These are phyloP conservation scores for Xestia ashworthii DNA, from an alignment of 2,888 invertebrate species.

Conservation along the genomic window DNA sequence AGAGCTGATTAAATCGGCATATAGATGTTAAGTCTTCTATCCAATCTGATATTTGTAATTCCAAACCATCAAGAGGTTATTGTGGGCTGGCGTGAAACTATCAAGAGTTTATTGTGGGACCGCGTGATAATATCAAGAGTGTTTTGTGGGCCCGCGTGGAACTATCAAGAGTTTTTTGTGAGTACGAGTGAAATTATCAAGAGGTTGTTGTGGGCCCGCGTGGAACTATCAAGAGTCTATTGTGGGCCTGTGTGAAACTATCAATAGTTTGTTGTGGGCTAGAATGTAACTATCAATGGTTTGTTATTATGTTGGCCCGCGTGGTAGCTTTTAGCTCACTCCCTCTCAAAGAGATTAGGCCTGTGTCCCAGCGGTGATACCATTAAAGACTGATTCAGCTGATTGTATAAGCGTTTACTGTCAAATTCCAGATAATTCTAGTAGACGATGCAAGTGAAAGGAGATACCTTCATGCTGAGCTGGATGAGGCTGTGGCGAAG, in stretches of 20 bases:
- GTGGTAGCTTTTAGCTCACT: neutral
- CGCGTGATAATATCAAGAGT: neutral
- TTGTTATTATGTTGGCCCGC: neutral
- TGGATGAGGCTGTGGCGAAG: slow-evolving; percentile 81
- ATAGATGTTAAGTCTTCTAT: too few species aligned
- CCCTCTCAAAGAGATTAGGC: neutral
- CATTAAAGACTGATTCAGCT: neutral
- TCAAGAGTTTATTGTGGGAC: neutral
- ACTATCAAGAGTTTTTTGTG: neutral
- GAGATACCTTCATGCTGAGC: slow-evolving; percentile 82
- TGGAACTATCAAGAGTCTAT: neutral
- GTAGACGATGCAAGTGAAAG: slow-evolving; percentile 88
- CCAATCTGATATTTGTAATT: too few species aligned
- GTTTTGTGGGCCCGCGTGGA: too few species aligned
- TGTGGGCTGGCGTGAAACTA: too few species aligned
- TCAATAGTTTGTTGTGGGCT: neutral
- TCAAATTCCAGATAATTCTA: slow-evolving; percentile 82
- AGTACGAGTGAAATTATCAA: neutral
- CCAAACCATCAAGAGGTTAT: neutral
- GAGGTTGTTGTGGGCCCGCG: neutral
- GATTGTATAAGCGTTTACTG: neutral
- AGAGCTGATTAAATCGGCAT: slow-evolving; percentile 4
- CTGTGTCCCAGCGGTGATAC: neutral
- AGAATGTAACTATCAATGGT: neutral
- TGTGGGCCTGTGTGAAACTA: neutral